phyloP scores from a whole-genome alignment of 2,888 invertebrate species.

The Scaptomyza cyrtandrae region DNA sequence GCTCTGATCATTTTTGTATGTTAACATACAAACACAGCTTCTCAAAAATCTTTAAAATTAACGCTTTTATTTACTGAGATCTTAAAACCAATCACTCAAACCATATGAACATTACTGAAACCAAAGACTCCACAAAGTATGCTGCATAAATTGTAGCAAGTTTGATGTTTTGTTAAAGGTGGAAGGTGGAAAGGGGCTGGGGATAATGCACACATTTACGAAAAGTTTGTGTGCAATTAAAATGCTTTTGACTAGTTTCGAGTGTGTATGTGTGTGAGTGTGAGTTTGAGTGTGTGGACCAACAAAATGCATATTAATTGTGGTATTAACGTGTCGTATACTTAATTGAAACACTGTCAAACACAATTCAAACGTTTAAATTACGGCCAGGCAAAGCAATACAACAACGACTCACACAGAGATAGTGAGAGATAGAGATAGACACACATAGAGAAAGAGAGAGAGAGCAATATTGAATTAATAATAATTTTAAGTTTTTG shows the following conservation, averaged over 20 bases:
- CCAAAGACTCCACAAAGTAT: not conserved
- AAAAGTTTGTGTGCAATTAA: slow-evolving; percentile 53
- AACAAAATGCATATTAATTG: slow-evolving; percentile 27
- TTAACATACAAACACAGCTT: no score
- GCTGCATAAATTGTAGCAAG: slow-evolving; percentile 22
- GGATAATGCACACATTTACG: not conserved
- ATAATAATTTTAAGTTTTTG: slow-evolving; percentile 14
- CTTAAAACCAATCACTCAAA: not conserved
- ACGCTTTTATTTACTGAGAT: not conserved
- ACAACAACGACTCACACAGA: slow-evolving; percentile 77
- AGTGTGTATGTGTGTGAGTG: slow-evolving; percentile 4
- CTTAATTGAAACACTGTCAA: slow-evolving; percentile 65
- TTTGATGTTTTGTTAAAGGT: slow-evolving; percentile 3
- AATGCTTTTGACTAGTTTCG: slow-evolving; percentile 5
- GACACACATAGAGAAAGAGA: slow-evolving; percentile 19
- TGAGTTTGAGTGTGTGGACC: slow-evolving; percentile 10
- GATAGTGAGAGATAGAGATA: slow-evolving; percentile 26
- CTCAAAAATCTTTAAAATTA: no score
- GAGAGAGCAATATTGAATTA: slow-evolving; percentile 11
- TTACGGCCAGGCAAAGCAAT: slow-evolving; percentile 85
- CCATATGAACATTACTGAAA: not conserved
- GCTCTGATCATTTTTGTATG: not conserved
- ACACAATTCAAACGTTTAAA: slow-evolving; percentile 75
- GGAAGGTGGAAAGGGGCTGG: no score
- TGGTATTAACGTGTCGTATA: slow-evolving; percentile 57